phyloP scores from a whole-genome alignment of 2,113 vertebrate genomes.

The Benitochromis conjunctus region DNA sequence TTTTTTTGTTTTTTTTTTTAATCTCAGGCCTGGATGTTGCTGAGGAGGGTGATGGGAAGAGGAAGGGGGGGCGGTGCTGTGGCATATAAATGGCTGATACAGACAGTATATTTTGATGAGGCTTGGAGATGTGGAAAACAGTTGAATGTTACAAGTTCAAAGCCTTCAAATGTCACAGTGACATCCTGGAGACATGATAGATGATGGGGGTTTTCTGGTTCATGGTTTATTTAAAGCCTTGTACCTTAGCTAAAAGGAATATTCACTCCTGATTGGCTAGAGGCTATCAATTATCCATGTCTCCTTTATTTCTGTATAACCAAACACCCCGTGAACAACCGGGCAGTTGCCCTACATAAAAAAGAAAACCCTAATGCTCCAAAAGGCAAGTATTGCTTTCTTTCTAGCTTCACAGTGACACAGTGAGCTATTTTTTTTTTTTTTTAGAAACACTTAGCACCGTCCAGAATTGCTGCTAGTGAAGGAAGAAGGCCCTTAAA shows the following conservation, averaged over 20 bases:
- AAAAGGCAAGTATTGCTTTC: constrained; percentile 12
- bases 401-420: constrained; percentile 7
- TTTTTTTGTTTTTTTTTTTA: not conserved
- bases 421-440: not conserved
- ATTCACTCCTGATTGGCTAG: constrained; percentile 49
- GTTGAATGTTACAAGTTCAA: not conserved
- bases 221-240: constrained; percentile 52
- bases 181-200: not conserved
- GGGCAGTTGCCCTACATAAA: not conserved
- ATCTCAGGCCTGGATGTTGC: not conserved
- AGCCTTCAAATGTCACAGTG: not conserved
- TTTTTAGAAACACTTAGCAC: not conserved
- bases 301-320: constrained; percentile 58
- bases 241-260: constrained; percentile 55
- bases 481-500: not conserved
- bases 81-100: not conserved
- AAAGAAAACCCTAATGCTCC: constrained; percentile 20
- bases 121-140: not conserved
- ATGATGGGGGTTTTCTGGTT: constrained; percentile 38
- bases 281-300: constrained; percentile 63
- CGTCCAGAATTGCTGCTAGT: not conserved
- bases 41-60: not conserved
- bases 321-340: constrained; percentile 47
- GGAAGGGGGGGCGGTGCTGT: not conserved
- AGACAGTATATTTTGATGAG: not conserved